A percentile compares a stretch with the other conserved stretches of the same genome.
Evolutionary conservation across 2,797 vertebrate species (phyloP).

Genomic region (Tadarida brasiliensis): DNA sequence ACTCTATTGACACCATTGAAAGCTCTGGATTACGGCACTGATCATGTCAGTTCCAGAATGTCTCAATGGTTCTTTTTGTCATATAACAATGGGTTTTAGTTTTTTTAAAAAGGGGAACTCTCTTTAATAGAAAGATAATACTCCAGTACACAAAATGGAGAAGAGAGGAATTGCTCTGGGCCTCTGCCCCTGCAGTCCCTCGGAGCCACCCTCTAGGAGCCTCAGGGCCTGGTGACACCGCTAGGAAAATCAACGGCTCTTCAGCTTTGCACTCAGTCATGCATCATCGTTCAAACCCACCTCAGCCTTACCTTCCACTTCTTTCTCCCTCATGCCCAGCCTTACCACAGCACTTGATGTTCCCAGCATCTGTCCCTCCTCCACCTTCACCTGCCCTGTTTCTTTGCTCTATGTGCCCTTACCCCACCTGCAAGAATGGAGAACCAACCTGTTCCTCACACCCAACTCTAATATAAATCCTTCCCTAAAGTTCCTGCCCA

Average conservation of each 20-base stretch:
- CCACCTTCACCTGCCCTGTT: not conserved
- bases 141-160: not conserved
- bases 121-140: not conserved
- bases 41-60: not conserved
- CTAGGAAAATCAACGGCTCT: not conserved
- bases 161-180: not conserved
- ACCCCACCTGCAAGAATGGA: not conserved
- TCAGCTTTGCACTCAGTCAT: not conserved
- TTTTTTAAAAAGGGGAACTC: not conserved
- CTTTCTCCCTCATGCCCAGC: not conserved
- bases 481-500: not conserved
- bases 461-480: not conserved
- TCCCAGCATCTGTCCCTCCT: not conserved
- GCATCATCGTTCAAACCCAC: not conserved
- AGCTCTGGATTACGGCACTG: not conserved
- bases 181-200: not conserved
- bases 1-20: not conserved
- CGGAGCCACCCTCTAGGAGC: not conserved
- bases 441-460: not conserved
- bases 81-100: not conserved
- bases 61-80: not conserved
- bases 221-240: not conserved
- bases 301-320: not conserved
- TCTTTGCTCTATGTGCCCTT: not conserved
- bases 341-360: not conserved